phyloP scores from a whole-genome alignment of 2,797 vertebrate genomes.

The Rhynchotus rufescens region DNA sequence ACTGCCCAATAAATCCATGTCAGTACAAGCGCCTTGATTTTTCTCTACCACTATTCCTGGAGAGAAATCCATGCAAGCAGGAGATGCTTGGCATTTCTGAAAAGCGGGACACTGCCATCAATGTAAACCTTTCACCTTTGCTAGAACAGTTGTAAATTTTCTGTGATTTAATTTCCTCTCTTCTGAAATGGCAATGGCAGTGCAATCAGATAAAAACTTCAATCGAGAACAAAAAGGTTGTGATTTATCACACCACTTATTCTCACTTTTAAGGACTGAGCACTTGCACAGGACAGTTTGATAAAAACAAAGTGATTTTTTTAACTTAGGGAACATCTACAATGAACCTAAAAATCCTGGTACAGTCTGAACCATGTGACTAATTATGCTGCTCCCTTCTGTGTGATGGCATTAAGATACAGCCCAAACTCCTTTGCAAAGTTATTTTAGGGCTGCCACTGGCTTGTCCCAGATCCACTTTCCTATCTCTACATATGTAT shows the following conservation, averaged over 20 bases:
- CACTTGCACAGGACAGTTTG: background rate
- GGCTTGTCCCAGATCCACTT: background rate
- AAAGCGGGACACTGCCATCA: background rate
- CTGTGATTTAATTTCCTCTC: background rate
- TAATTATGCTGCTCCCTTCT: background rate
- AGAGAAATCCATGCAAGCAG: background rate
- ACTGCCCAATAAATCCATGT: background rate
- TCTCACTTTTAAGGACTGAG: background rate
- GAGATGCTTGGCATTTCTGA: background rate
- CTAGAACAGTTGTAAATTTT: background rate
- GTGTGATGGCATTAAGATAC: background rate
- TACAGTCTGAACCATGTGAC: background rate
- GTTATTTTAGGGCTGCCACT: background rate
- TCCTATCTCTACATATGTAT: background rate
- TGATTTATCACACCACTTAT: background rate
- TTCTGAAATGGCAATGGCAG: background rate
- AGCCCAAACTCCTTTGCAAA: background rate
- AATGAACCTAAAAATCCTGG: background rate
- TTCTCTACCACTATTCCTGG: background rate
- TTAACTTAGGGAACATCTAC: background rate
- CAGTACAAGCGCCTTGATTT: background rate
- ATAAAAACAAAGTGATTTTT: background rate
- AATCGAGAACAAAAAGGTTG: background rate
- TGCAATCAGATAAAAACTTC: background rate
- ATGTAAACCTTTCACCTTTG: background rate